These are phyloP conservation scores for Drosophila ustulata DNA, from an alignment of 2,888 invertebrate genomes.

Conservation along the genomic window DNA sequence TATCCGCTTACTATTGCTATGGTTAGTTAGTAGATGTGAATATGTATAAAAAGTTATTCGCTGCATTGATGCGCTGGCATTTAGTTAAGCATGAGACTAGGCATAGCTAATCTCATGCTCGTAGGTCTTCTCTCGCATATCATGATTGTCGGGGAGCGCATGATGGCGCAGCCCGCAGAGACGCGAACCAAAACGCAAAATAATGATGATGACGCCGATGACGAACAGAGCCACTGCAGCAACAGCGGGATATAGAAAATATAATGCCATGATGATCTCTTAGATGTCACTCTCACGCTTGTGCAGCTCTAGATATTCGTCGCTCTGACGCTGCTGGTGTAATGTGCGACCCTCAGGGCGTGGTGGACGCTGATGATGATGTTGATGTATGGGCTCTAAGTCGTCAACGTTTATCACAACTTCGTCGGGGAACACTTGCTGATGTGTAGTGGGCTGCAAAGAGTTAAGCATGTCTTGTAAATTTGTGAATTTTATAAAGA, in stretches of 20 bases:
- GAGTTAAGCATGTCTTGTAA: neutral
- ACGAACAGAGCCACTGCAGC: conserved; percentile 91
- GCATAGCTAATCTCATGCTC: conserved; percentile 85
- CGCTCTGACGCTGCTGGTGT: conserved; percentile 83
- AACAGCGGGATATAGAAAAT: conserved; percentile 91
- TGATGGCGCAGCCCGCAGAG: conserved; percentile 90
- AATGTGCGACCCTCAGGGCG: conserved; percentile 82
- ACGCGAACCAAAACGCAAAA: conserved; percentile 90
- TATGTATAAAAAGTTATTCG: conserved; percentile 28
- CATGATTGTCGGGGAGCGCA: conserved; percentile 88
- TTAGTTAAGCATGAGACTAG: conserved; percentile 49
- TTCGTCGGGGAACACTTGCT: conserved; percentile 78
- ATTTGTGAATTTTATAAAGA: neutral
- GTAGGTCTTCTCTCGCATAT: conserved; percentile 87
- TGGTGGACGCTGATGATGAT: conserved; percentile 73
- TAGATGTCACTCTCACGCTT: conserved; percentile 94
- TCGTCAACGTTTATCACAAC: conserved; percentile 80
- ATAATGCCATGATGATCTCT: conserved; percentile 87
- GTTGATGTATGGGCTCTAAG: conserved; percentile 72
- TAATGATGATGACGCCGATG: conserved; percentile 90
- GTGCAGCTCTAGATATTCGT: conserved; percentile 88
- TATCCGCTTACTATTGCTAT: conserved; percentile 44
- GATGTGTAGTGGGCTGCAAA: conserved; percentile 72
- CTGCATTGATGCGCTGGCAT: conserved; percentile 33
- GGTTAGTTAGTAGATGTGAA: conserved; percentile 61